These are phyloP conservation scores for Lemur catta DNA, from an alignment of 2,797 vertebrate species.

Conservation along the genomic window DNA sequence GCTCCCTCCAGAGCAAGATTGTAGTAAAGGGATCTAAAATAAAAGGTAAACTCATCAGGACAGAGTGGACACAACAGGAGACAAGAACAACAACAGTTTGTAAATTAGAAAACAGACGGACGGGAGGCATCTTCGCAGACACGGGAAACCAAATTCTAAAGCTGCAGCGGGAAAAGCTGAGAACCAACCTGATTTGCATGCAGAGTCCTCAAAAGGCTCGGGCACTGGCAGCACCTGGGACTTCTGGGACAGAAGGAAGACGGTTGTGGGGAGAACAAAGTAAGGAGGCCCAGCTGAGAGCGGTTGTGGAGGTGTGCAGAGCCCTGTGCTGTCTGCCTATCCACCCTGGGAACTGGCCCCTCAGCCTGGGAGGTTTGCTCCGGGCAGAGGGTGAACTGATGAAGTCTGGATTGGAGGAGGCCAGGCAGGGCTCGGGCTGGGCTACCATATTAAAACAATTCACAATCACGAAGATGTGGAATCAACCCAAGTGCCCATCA, in stretches of 20 bases:
- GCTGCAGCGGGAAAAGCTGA: neutral
- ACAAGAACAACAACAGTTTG: neutral
- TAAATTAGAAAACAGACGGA: neutral
- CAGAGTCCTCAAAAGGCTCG: fast-evolving
- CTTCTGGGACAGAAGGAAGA: neutral
- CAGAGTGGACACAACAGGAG: neutral
- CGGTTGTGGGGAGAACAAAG: neutral
- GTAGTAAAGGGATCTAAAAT: neutral
- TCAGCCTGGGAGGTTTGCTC: neutral
- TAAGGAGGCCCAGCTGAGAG: neutral
- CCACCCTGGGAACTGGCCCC: neutral
- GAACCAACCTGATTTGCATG: neutral
- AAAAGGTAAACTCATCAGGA: neutral
- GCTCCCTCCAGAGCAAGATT: neutral
- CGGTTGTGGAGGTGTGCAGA: neutral
- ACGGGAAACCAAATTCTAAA: neutral
- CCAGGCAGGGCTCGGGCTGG: neutral
- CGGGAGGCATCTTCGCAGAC: neutral
- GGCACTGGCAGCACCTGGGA: neutral
- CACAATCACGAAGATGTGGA: no score
- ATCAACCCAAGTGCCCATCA: no score
- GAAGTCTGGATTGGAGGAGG: neutral
- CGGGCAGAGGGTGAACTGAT: neutral
- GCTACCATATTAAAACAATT: neutral
- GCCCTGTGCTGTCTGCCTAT: neutral